A percentile compares a stretch with the other conserved stretches of the same genome.
Conservation (phyloP, 2,888 invertebrate species). For the Agrochola macilenta region DNA sequence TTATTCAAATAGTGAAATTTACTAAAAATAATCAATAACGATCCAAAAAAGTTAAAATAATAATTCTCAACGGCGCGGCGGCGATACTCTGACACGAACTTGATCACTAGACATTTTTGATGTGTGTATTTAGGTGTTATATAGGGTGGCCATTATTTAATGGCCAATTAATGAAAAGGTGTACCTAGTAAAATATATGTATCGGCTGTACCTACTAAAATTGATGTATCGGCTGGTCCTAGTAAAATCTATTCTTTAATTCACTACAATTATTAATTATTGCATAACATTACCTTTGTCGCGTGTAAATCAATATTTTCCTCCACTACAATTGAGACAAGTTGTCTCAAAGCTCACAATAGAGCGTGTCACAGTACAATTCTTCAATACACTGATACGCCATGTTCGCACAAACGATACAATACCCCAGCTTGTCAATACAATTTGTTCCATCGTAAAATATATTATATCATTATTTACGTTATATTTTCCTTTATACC, state of each 20-base stretch:
- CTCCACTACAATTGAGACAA: conserved; percentile 16
- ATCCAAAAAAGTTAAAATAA: too few species aligned
- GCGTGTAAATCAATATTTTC: conserved; percentile 24
- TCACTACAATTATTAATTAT: conserved; percentile 1
- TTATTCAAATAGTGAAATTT: too few species aligned
- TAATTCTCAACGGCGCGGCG: too few species aligned
- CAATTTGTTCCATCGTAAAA: not conserved
- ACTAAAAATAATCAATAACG: too few species aligned
- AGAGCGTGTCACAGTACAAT: not conserved
- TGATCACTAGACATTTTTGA: too few species aligned
- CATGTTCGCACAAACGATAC: conserved; percentile 22
- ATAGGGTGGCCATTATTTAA: too few species aligned
- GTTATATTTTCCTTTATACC: not conserved
- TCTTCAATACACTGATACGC: not conserved
- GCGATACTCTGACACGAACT: too few species aligned
- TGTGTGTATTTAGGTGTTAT: too few species aligned
- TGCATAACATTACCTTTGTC: not conserved
- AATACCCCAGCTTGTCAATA: not conserved
- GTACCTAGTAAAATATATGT: too few species aligned
- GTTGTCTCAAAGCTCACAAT: conserved; percentile 3
- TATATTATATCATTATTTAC: not conserved
- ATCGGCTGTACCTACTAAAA: not conserved
- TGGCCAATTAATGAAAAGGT: too few species aligned
- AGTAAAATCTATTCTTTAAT: not conserved
- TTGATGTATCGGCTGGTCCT: not conserved